Conservation (phyloP, 2,888 invertebrate genomes). For the Crossocerus cetratus region DNA sequence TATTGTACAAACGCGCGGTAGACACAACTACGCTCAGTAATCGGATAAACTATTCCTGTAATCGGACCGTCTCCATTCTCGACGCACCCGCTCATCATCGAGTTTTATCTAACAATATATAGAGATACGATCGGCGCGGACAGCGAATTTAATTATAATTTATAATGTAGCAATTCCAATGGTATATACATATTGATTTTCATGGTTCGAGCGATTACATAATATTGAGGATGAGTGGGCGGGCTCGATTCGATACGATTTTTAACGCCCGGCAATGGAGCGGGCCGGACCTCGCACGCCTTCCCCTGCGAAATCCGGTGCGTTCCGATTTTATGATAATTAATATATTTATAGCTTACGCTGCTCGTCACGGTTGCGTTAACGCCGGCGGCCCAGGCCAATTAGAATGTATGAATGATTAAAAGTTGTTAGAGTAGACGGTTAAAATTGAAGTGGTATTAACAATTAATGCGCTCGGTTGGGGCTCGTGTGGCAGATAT, state of each 20-base stretch:
- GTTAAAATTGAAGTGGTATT: neutral
- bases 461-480: constrained; percentile 13
- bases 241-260: too few relatives aligned
- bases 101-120: too few relatives aligned
- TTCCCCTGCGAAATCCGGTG: neutral
- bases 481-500: neutral
- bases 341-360: constrained; percentile 11
- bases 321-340: neutral
- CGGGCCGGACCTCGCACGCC: neutral
- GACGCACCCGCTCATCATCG: too few relatives aligned
- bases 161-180: neutral
- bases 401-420: constrained; percentile 9
- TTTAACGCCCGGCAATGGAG: too few relatives aligned
- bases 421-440: constrained; percentile 16
- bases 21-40: neutral
- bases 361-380: too few relatives aligned
- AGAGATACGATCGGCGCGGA: too few relatives aligned
- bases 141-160: neutral
- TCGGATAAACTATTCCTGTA: neutral
- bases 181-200: neutral
- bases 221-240: too few relatives aligned
- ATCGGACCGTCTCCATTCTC: neutral
- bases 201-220: too few relatives aligned
- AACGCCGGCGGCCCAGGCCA: constrained; percentile 7
- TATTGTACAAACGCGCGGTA: neutral